Base-by-base conservation (phyloP, 2,797 vertebrate genomes). In the Emys orbicularis region DNA sequence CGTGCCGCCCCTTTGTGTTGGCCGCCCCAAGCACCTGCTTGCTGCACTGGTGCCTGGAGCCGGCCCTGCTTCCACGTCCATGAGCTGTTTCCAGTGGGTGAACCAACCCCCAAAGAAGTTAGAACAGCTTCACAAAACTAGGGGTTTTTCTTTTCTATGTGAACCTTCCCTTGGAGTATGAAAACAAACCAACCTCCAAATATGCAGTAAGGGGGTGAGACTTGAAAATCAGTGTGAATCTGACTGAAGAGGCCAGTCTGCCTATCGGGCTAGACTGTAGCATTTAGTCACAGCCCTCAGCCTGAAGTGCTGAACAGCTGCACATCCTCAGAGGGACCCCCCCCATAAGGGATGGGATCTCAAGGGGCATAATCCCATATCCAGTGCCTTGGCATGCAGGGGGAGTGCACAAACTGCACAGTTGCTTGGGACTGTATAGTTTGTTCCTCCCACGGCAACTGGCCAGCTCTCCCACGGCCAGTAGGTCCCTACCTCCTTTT, bases 271-370 rank as follows among this genome's bases (percentile, higher is more conserved):
- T 65, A 12, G 15, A 49, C 12, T n/a, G 34, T 10, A 72, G 19
- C 8, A 19, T 79, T 41, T 29, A 52, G 18, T 37, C 72, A 79
- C 34, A 81, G 3, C 0, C 0, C 0, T 49, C 29, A 53, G 47
- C 53, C 16, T 49, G 4, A 41, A 0, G 0, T 31, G 44, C 5
- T 21, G 21, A 87, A 31, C 27, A 72, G 21, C n/a, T 23, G 68
- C 21, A 72, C 37, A 21, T 27, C 4, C 6, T 79, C 4, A 44
- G 18, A 4, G n/a, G 23, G 4, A 86, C 4, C 29, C 15, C 15
- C 29, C 50, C 31, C 68, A 37, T 68, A 88, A 41, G 81, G 2
- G 19, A 2, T 25, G 87, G 52, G 1, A 16, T 53, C 6, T 57
- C 44, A 19, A 61, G 25, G 13, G 12, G 31, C 81, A 79, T 54